Conservation (phyloP, 2,113 vertebrate genomes). For the Triplophysa siluroides region DNA sequence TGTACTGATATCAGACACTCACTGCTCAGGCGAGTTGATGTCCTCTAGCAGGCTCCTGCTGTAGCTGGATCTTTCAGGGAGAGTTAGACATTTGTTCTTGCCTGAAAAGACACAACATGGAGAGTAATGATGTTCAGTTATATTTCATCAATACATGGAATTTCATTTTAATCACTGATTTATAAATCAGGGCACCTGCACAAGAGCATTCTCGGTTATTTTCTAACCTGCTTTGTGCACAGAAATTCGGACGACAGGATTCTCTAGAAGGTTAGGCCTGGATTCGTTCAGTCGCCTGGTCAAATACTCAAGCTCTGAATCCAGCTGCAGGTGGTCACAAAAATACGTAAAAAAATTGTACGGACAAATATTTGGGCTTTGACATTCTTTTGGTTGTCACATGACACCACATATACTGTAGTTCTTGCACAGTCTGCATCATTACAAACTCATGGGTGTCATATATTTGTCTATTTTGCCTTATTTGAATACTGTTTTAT, state of each 20-base stretch:
- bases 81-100: constrained; percentile 35
- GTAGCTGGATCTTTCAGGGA: constrained; percentile 4
- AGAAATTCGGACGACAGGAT: constrained; percentile 78
- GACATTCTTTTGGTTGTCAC: no score
- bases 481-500: not conserved
- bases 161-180: no score
- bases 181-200: not conserved
- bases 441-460: not conserved
- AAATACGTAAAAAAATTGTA: not conserved
- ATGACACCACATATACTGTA: no score
- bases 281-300: constrained; percentile 85
- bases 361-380: no score
- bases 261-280: constrained; percentile 83
- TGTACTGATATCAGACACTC: constrained; percentile 50
- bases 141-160: no score
- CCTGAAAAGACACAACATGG: not conserved
- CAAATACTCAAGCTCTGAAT: constrained; percentile 84
- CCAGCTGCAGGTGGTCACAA: constrained; percentile 69
- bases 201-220: not conserved
- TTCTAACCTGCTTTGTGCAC: constrained; percentile 8
- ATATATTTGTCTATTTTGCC: no score
- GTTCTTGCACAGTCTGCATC: no score
- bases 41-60: constrained; percentile 66
- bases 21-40: constrained; percentile 88
- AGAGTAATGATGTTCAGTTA: not conserved